Base-by-base conservation (phyloP, 2,888 invertebrate genomes). In the Caenorhabditis becei region DNA sequence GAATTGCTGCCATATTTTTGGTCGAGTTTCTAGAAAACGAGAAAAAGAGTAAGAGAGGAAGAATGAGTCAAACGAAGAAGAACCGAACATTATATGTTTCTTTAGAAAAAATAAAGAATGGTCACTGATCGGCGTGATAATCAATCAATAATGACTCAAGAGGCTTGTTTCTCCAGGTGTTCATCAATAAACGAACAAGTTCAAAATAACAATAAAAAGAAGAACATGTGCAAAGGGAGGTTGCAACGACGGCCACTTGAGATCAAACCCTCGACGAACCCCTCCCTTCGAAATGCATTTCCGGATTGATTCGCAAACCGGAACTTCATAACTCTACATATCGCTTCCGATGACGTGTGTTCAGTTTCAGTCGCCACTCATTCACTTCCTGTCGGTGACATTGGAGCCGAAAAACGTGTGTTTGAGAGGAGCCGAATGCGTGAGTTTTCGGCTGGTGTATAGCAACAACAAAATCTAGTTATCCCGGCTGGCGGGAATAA, bases 391-490 rank as follows among this genome's bases (percentile, higher is more conserved):
- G 63, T 28, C 63, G 37, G 16, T 63, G 56, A 71, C 71, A 71
- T n/a, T 41, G 41, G 41, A 41, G 41, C 7, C 32, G 16, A 24
- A 65, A 75, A 59, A 58, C 65, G 59, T 66, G 66, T 53, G 62
- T 66, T 75, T 66, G 66, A 75, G 74, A 66, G 75, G 24, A 32
- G n/a, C n/a, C n/a, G 54, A 26, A 26, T 32, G n/a, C 24, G 32
- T 41, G 53, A 66, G 67, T 66, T 54, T 66, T 67, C n/a, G 28
- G 75, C 8, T 61, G 59, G 66, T 61, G 54, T 75, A 74, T 74
- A 53, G 66, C 63, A 65, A 74, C 74, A 59, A 66, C 74, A 74
- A 66, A 75, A 75, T 75, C 61, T 61, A 75, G 75, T 75, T 75
- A 75, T 72, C 72, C 72, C 51, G 49, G 44, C 54, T 62, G 62